phyloP scores from a whole-genome alignment of 1,140 invertebrate species.

The Drosophila truncata region DNA sequence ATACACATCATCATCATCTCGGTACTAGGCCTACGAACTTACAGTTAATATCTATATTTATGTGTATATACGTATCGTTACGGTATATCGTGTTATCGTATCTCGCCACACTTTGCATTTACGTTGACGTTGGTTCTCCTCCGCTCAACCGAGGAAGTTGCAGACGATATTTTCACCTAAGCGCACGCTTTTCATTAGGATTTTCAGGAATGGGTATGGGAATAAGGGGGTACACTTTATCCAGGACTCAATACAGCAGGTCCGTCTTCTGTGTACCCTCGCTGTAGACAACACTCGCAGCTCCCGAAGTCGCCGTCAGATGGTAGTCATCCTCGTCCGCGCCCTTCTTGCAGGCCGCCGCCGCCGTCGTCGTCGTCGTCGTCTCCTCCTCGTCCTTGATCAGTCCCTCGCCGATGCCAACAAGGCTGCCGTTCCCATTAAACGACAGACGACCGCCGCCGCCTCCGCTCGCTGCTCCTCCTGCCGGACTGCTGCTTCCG shows the following conservation, averaged over 20 bases:
- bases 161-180: constrained; percentile 47
- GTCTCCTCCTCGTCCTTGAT: constrained; percentile 44
- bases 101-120: constrained; percentile 33
- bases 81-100: constrained; percentile 24
- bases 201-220: constrained; percentile 2
- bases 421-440: constrained; percentile 60
- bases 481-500: constrained; percentile 43
- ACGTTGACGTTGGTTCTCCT: constrained; percentile 18
- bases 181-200: constrained; percentile 41
- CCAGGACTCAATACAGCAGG: constrained; percentile 87
- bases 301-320: constrained; percentile 86
- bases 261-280: constrained; percentile 88
- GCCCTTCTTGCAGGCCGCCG: constrained; percentile 34
- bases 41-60: constrained; percentile 71
- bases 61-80: constrained; percentile 56
- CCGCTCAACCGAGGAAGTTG: constrained; percentile 40
- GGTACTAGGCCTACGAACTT: constrained; percentile 59
- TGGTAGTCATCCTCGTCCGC: constrained; percentile 85
- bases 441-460: constrained; percentile 26
- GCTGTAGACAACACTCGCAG: constrained; percentile 87
- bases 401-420: constrained; percentile 63
- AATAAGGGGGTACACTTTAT: not conserved
- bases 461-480: constrained; percentile 15
- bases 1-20: constrained; percentile 46
- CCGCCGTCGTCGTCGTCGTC: constrained; percentile 14